Conservation (phyloP, 2,888 invertebrate genomes). For the Ornithoptera priamus region DNA sequence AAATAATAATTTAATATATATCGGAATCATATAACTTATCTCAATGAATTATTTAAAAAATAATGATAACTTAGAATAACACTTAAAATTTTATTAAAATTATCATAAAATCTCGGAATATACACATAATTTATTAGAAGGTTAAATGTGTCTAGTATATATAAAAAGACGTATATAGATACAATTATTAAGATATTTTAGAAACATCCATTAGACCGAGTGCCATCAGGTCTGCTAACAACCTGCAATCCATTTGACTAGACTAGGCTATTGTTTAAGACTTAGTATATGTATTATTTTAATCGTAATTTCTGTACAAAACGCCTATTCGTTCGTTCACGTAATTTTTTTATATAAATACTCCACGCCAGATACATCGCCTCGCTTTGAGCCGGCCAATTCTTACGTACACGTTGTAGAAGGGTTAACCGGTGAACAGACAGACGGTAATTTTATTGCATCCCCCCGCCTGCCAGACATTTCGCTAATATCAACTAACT, state of each 20-base stretch:
- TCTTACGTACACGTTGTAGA: conserved; percentile 73
- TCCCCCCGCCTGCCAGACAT: conserved; percentile 71
- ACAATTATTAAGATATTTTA: conserved; percentile 9
- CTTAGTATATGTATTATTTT: conserved; percentile 48
- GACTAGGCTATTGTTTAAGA: conserved; percentile 64
- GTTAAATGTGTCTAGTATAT: not conserved
- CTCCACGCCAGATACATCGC: conserved; percentile 36
- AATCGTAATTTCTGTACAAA: conserved; percentile 75
- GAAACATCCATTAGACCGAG: conserved; percentile 43
- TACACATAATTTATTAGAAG: not conserved
- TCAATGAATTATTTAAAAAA: conserved; percentile 7
- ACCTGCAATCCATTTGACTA: conserved; percentile 58
- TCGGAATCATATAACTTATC: not conserved
- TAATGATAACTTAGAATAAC: conserved; percentile 4
- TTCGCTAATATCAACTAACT: conserved; percentile 71
- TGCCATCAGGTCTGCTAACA: conserved; percentile 47
- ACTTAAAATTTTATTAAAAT: not conserved
- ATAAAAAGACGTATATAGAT: not conserved
- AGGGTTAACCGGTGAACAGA: conserved; percentile 63
- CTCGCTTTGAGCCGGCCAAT: conserved; percentile 64
- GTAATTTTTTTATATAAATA: conserved; percentile 60
- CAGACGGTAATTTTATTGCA: conserved; percentile 59
- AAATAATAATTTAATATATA: not conserved
- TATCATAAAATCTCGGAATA: not conserved
- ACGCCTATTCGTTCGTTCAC: conserved; percentile 67